Evolutionary conservation across 2,797 vertebrate genomes (phyloP), one percentile per base, ranked within the genome.

Genomic region (Enteromius anoplus): DNA sequence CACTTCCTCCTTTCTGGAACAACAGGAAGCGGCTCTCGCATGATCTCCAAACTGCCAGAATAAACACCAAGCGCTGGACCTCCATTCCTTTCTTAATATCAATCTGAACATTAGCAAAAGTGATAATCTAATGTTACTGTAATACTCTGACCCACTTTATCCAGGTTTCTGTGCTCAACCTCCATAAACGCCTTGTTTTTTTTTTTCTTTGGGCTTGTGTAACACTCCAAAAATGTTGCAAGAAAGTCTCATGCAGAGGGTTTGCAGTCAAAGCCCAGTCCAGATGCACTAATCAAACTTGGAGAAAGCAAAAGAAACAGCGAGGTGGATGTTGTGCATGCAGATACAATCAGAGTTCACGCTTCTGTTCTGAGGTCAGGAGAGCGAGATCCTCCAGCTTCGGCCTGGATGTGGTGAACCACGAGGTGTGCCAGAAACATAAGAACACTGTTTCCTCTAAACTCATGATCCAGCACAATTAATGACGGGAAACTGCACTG

Each of bases 401-500:
- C 19, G 19, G 32, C 55, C 64, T 75, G 62, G 75, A 83, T 82
- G 79, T 75, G 85, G 79, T 75, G 78, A 55, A 84, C 83, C 83
- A 85, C 70, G 70, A 82, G 83, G 80, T 82, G 79, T 84, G 83
- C 73, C 72, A 49, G 26, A 64, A 62, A 62, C 10, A 60, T 23
- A 60, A 23, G 23, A 62, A 60, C 60, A 62, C 58, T 0, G 14
- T 26, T 62, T 29, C 58, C 58, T 29, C 58, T 29, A 29, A 53
- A 55, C 53, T 62, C 14, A 29, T 2, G 60, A 29, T 29, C 60
- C 60, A 62, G 14, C 23, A 29, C 23, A 3, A 45, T 45, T 45
- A 1, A 12, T 45, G 42, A 45, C 10, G 42, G 51, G 51, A 53
- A 3, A 21, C 49, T 21, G 49, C 49, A 21, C 49, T 2, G 47